Base-by-base conservation (phyloP, 2,797 vertebrate genomes). In the Dicrostonyx torquatus region DNA sequence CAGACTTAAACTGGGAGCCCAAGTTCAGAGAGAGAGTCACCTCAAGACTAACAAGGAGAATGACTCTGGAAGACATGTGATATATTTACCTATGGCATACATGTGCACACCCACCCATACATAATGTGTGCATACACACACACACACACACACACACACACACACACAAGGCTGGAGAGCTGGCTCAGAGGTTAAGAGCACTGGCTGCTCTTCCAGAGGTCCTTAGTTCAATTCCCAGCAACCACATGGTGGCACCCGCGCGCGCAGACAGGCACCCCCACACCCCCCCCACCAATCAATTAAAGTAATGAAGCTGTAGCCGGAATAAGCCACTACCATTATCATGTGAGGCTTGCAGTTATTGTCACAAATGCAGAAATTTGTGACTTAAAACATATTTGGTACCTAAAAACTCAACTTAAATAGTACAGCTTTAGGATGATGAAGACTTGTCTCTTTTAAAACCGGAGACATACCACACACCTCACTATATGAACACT, bases 401-500 rank as follows among this genome's bases (percentile, higher is more conserved):
- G 13, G 6, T 37, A 89, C 45, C 88, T 73, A 93, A 91, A 91
- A 91, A 82, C 12, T 73, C 53, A 78, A 80, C 24, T 40, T 89
- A 60, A 95, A 6, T 22, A 88, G 66, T 12, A 83, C 0, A 70
- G 29, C 40, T 79, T 84, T 85, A 17, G 34, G 64, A 55, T 40
- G 90, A 78, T 29, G 55, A 60, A 68, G 3, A 26, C 68, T 14
- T 89, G 14, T 87, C 20, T 80, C 73, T 76, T 90, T 90, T 89
- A 72, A 94, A 87, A 73, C 37, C 50, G 75, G 87, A 84, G 6
- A 79, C 3, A 89, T 15, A 78, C 12, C 8, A 72, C 13, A 18
- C 4, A 77, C 6, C 37, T n/a, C 90, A 13, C 29, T 40, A 89
- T 88, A 62, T 50, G 62, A 93, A 85, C 95, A 98, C 98, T 99